Evolutionary conservation across 1,140 invertebrate species (phyloP), one percentile per base, ranked within the genome.

Genomic region (Drosophila albomicans): DNA sequence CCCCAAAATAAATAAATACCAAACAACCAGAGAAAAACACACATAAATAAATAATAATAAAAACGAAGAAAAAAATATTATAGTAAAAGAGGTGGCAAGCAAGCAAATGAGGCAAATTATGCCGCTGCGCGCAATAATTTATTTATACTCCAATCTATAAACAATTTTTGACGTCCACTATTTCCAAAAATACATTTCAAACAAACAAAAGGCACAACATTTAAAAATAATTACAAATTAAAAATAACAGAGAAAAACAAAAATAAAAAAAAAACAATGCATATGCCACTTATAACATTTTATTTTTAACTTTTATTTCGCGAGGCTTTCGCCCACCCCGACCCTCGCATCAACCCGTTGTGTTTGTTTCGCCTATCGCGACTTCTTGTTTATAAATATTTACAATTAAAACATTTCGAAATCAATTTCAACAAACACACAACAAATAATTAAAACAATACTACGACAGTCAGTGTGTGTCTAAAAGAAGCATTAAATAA

Each of bases 141-240:
- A 89, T 88, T 88, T 88, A 65, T 88, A 88, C 85, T 84, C 85
- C 84, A 85, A 85, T 79, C 79, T 80, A 88, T 89, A 88, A 88
- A 88, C 84, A 88, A 89, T 84, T 84, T 66, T 43, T 58, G 70
- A 80, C 79, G 78, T 79, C 82, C 20, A 25, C 20, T 74, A 87
- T 82, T 87, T 87, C 85, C 81, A 88, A 85, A 89, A 89, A 89
- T 88, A 88, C 69, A 81, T 69, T 45, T 65, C 48, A 71, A 77
- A 78, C 32, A 38, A 38, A 66, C 35, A 61, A 63, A 56, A 43
- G 28, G 48, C 32, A 56, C 41, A 78, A 69, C 20, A 71, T 35
- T 32, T 49, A 65, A 68, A 51, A 41, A 62, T 35, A 64, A 49
- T 41, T 59, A 70, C 66, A 85, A 73, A 57, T 49, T 25, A 25